Percentiles rank a stretch among this genome's conserved stretches.
Evolutionary conservation across 2,113 vertebrate genomes (phyloP).

Genomic region (Hyaena hyaena): DNA sequence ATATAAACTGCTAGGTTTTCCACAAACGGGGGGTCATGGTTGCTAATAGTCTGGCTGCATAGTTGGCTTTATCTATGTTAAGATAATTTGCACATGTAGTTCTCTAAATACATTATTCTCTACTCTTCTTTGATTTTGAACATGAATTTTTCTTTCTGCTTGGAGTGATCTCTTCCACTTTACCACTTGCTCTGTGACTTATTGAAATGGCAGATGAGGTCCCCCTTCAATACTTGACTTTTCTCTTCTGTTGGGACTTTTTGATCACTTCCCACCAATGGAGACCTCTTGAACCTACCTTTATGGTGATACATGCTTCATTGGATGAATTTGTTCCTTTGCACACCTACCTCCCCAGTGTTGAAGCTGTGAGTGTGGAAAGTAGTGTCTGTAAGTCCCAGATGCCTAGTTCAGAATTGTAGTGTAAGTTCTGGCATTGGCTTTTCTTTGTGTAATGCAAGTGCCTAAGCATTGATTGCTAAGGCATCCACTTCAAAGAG

Average conservation of each 20-base stretch:
- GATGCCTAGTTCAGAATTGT: background rate
- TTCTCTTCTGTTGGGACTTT: background rate
- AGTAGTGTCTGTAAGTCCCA: background rate
- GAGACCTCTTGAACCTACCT: background rate
- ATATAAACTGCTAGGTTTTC: background rate
- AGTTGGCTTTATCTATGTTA: background rate
- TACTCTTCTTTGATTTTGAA: background rate
- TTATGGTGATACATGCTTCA: rapidly evolving
- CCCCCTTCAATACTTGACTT: background rate
- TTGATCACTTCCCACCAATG: background rate
- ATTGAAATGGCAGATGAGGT: background rate
- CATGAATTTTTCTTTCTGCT: background rate
- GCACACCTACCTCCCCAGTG: background rate
- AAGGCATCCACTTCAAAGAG: background rate
- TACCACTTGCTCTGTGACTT: background rate
- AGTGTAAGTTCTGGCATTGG: background rate
- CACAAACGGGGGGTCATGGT: background rate
- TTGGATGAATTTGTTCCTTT: background rate
- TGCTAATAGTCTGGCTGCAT: background rate
- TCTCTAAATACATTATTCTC: background rate
- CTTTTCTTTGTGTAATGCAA: background rate
- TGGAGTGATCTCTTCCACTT: rapidly evolving
- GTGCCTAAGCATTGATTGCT: background rate
- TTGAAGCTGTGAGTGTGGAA: background rate
- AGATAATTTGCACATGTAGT: background rate